Evolutionary conservation across 2,113 vertebrate species (phyloP), one percentile per base, ranked within the genome.

Genomic region (Pterocles burchelli): DNA sequence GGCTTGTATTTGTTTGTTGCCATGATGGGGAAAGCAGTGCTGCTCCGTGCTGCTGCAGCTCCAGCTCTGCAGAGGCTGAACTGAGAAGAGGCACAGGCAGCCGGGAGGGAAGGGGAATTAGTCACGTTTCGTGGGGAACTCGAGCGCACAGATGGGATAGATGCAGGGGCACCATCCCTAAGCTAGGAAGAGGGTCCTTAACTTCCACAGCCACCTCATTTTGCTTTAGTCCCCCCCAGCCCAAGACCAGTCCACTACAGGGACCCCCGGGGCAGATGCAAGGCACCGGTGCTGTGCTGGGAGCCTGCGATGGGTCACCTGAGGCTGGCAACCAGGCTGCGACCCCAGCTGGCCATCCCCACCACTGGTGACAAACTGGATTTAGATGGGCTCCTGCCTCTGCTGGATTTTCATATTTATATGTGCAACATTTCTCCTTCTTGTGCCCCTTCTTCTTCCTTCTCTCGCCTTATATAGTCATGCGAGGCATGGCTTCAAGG

Each of bases 381-480:
- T 55, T 34, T 6, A 16, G 49, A 51, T 0, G 33, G 11, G 20
- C 34, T 31, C 12, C 55, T 63, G 68, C 78, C 70, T 46, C 36
- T 70, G 28, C 70, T 80, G 5, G 48, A 22, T 1, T 2, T 18
- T 71, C 46, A 1, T 17, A 4, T 83, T 86, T 59, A 24, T 19
- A 51, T 0, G 7, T 17, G 73, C 31, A 12, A 3, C 19, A 1
- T 14, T 59, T 55, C 77, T 85, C 19, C 20, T 33, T 45, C 49
- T 55, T 3, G 3, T 55, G 55, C 57, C 66, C 28, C 11, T 11
- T 55, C 61, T 62, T 65, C 52, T 88, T 88, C 75, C 75, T 96
- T 70, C 82, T 62, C 48, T 20, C 15, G 9, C 96, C 97, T 96
- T 96, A 96, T 84, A 96, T 57, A 97, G 95, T 19, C 85, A 82